Base-by-base conservation (phyloP, 2,797 vertebrate species). In the Helostoma temminkii region DNA sequence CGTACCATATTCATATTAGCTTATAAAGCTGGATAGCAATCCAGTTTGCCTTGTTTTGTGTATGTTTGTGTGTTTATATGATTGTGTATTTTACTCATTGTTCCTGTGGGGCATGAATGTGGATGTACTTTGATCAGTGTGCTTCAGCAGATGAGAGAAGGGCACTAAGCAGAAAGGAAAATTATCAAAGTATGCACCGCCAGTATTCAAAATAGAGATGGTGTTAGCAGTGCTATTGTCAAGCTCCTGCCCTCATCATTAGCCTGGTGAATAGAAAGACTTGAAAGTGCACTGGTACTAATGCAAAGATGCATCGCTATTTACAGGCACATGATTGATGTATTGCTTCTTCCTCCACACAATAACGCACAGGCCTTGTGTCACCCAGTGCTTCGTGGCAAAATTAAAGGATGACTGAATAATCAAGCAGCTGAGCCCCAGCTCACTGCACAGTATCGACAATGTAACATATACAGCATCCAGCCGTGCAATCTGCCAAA, bases 1-100 rank as follows among this genome's bases (percentile, higher is more conserved):
- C 16, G 67, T 76, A 84, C 79, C 78, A 76, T 82, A 81, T 81
- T 87, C 83, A 86, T 79, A 88, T 86, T 68, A 76, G 69, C 80
- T 84, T 66, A 78, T 83, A 76, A 74, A 77, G 76, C 80, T 64
- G 79, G 71, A 76, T 77, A 84, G 79, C 76, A 76, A 74, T 73
- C 75, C 74, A 70, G 57, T 45, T 42, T 68, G 80, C 73, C n/a
- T n/a, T 73, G 66, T 66, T 71, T 65, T 7, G 26, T 32, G 34
- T 30, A 8, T 62, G 12, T 59, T 12, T 47, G 24, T 70, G 47
- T 53, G 19, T 65, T 12, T 56, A 1, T 26, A 36, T 54, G 14
- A 53, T 18, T 46, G 60, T 61, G 32, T 52, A 3, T 66, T 43
- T n/a, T 16, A 10, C n/a, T n/a, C 0, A 15, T 14, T 42, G 69